These are phyloP conservation scores for Tipula helvola DNA, from an alignment of 2,888 invertebrate species.

Conservation along the genomic window DNA sequence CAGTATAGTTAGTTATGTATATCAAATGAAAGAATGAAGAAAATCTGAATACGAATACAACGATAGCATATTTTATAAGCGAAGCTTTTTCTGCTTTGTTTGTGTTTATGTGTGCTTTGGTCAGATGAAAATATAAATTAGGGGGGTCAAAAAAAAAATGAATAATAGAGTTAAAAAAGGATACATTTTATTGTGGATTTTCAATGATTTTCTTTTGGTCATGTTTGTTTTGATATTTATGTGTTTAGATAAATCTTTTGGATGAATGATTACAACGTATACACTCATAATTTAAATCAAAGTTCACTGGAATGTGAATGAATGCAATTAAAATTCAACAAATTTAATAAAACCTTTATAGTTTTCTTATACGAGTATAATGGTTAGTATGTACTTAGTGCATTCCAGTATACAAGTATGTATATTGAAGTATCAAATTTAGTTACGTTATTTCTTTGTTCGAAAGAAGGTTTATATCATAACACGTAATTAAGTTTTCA, in stretches of 20 bases:
- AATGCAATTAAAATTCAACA: not conserved
- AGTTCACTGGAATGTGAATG: not conserved
- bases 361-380: not conserved
- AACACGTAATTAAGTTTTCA: no score
- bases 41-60: not conserved
- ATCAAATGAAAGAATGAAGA: not conserved
- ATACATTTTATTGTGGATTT: not conserved
- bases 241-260: not conserved
- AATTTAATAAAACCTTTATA: not conserved
- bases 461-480: no score
- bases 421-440: no score
- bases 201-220: not conserved
- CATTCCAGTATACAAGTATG: no score
- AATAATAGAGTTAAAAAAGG: not conserved
- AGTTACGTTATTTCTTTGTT: no score
- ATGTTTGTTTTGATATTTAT: not conserved
- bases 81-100: not conserved
- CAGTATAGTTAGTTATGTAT: not conserved
- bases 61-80: not conserved
- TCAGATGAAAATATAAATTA: not conserved
- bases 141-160: not conserved
- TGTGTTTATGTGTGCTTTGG: not conserved
- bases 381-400: no score
- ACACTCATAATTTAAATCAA: not conserved
- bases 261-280: not conserved